Conservation (phyloP, 2,888 invertebrate genomes). For the Tortricodes alternella region DNA sequence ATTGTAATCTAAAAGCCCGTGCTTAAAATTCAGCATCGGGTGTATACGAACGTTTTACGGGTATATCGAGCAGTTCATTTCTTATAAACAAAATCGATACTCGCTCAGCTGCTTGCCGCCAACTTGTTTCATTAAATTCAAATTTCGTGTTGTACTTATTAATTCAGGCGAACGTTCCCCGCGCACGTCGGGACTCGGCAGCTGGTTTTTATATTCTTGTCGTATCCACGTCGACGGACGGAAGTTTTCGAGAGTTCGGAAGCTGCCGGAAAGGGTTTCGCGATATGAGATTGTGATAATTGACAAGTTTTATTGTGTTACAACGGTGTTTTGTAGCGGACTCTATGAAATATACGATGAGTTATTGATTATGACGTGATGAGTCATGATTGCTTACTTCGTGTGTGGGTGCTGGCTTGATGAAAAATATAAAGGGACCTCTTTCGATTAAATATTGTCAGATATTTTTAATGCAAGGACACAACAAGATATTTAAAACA, state of each 20-base stretch:
- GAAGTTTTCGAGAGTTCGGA: conserved; percentile 44
- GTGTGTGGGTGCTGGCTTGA: too few relatives aligned
- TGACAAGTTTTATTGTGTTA: conserved; percentile 34
- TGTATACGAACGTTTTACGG: conserved; percentile 39
- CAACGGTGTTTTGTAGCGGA: neutral
- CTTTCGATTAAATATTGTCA: too few relatives aligned
- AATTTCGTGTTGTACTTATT: conserved; percentile 83
- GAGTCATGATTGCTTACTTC: too few relatives aligned
- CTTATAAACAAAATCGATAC: conserved; percentile 70
- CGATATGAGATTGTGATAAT: conserved; percentile 37
- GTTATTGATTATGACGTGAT: too few relatives aligned
- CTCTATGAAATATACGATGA: neutral
- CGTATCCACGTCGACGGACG: conserved; percentile 26
- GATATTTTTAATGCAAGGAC: too few relatives aligned
- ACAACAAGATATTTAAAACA: too few relatives aligned
- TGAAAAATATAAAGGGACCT: too few relatives aligned
- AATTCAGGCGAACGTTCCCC: conserved; percentile 74
- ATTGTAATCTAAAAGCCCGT: conserved; percentile 56
- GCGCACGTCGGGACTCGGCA: conserved; percentile 61
- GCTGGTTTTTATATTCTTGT: conserved; percentile 64
- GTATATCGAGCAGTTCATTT: conserved; percentile 46
- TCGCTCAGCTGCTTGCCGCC: conserved; percentile 72
- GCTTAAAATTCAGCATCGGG: conserved; percentile 49
- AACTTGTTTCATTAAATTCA: conserved; percentile 84
- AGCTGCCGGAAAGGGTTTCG: conserved; percentile 40